These are phyloP conservation scores for Papilio protenor DNA, from an alignment of 2,888 invertebrate species.

Conservation along the genomic window DNA sequence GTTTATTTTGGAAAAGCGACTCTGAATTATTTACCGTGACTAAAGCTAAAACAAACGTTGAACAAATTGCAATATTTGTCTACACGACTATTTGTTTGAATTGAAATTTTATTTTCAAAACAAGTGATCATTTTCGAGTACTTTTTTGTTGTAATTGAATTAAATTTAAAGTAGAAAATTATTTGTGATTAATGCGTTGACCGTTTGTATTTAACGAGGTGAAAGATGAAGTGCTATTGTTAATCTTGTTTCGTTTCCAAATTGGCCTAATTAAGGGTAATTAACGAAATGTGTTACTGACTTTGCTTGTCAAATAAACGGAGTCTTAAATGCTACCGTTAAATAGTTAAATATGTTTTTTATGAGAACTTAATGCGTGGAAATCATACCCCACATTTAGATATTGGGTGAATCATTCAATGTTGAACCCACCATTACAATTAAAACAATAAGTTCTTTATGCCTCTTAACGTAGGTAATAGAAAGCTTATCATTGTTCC, in stretches of 20 bases:
- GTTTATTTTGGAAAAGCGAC: constrained; percentile 68
- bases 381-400: not conserved
- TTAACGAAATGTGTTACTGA: constrained; percentile 39
- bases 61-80: constrained; percentile 20
- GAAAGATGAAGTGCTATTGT: constrained; percentile 41
- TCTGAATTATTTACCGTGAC: constrained; percentile 59
- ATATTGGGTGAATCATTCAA: not conserved
- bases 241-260: constrained; percentile 43
- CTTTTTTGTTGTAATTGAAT: not conserved
- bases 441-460: not conserved
- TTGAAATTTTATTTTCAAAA: not conserved
- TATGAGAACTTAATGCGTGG: not conserved
- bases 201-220: constrained; percentile 38
- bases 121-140: not conserved
- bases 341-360: not conserved
- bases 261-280: constrained; percentile 40
- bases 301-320: constrained; percentile 23
- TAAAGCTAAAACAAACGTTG: constrained; percentile 45
- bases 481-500: not conserved
- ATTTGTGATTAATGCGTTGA: constrained; percentile 36
- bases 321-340: not conserved
- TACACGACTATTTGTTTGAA: not conserved
- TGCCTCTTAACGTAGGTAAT: not conserved
- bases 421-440: not conserved
- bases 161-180: constrained; percentile 23